A percentile compares a stretch with the other conserved stretches of the same genome.
phyloP scores from a whole-genome alignment of 2,113 vertebrate genomes.

The Puma concolor region DNA sequence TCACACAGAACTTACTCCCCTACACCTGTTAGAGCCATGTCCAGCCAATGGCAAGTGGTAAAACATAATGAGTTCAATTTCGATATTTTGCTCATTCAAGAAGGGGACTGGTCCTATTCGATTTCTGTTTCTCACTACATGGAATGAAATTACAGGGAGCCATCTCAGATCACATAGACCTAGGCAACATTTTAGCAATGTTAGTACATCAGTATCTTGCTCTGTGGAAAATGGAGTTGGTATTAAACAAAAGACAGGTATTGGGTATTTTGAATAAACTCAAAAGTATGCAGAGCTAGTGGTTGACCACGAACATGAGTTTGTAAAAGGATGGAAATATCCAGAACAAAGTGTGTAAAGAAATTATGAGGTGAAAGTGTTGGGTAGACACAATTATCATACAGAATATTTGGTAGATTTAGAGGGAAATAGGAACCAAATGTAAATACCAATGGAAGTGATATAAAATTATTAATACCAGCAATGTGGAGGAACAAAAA shows the following conservation, averaged over 20 bases:
- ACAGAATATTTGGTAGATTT: neutral
- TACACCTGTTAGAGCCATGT: neutral
- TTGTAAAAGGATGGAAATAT: neutral
- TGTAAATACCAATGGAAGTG: neutral
- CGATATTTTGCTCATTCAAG: neutral
- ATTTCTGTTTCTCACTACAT: neutral
- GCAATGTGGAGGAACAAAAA: neutral
- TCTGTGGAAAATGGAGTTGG: neutral
- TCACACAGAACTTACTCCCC: neutral
- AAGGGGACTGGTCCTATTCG: accelerated
- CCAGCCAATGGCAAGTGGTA: neutral
- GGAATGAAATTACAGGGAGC: neutral
- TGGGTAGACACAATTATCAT: neutral
- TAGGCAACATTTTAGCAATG: neutral
- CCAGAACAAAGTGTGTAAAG: neutral
- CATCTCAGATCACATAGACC: neutral
- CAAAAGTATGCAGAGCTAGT: neutral
- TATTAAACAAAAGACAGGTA: neutral
- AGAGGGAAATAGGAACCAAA: neutral
- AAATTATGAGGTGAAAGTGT: neutral
- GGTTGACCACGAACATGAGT: neutral
- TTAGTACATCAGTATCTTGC: neutral
- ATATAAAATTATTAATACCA: neutral
- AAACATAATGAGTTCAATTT: neutral
- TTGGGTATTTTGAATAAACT: neutral